Evolutionary conservation across 2,888 invertebrate genomes (phyloP).

Genomic region (Tribolium freemani): DNA sequence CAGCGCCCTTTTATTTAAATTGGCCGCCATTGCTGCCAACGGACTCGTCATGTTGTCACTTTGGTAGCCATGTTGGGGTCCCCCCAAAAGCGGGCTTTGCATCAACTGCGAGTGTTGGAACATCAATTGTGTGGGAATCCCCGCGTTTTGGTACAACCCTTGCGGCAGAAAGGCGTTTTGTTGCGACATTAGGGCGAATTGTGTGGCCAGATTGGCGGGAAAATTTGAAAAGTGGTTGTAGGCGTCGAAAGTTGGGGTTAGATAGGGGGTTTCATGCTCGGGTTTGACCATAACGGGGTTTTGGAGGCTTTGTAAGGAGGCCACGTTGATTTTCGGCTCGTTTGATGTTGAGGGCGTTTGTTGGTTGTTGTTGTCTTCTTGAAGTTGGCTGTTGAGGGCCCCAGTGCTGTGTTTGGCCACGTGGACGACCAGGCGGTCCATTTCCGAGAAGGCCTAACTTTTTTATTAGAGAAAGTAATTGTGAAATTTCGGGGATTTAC

Average conservation of each 20-base stretch:
- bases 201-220: constrained; percentile 65
- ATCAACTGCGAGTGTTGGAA: constrained; percentile 66
- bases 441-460: constrained; percentile 77
- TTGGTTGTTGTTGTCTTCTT: constrained; percentile 63
- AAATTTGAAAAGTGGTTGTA: constrained; percentile 66
- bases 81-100: constrained; percentile 63
- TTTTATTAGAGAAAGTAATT: background rate
- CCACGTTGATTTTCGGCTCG: constrained; percentile 65
- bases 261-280: constrained; percentile 48
- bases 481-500: constrained; percentile 56
- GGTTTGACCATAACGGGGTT: constrained; percentile 49
- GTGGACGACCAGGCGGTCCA: constrained; percentile 78
- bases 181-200: constrained; percentile 66
- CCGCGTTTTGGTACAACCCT: constrained; percentile 63
- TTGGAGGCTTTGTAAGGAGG: constrained; percentile 65
- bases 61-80: constrained; percentile 59
- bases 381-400: constrained; percentile 69
- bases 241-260: constrained; percentile 65
- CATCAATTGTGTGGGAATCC: constrained; percentile 64
- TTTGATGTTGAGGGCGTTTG: constrained; percentile 54
- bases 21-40: constrained; percentile 71
- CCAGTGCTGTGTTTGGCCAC: constrained; percentile 79
- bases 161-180: constrained; percentile 65
- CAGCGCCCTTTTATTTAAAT: constrained; percentile 69
- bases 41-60: constrained; percentile 67